Base-by-base conservation (phyloP, 1,140 invertebrate species). In the Hormaphis cornu region DNA sequence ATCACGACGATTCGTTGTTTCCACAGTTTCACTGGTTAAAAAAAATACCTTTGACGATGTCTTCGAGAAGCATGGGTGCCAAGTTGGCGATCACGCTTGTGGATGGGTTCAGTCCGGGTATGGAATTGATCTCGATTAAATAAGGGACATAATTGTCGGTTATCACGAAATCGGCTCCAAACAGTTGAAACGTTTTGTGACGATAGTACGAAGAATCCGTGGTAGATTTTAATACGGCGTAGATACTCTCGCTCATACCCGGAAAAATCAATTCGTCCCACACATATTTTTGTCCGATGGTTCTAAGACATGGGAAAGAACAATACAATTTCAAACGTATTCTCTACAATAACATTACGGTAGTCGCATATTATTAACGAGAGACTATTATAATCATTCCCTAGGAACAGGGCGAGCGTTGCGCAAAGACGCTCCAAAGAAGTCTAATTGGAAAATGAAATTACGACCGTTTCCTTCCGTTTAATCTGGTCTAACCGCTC, bases 61-160 rank as follows among this genome's bases (percentile, higher is more conserved):
- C 93, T 77, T 95, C 91, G 56, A 96, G 82, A 53, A 90, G 91
- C 76, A 89, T 87, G 16, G 87, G 83, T 77, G 93, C 95, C 73
- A 97, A 81, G 69, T 88, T 79, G 0, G 90, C 86, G 0, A 93
- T 97, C 1, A 96, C 90, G 70, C 86, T 89, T 0, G 93, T 95
- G 1, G 89, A 92, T 10, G 88, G 83, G 35, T 90, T 90, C 82
- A 97, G 85, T 75, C 92, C 91, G 0, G 93, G 93, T 79, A 90
- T 91, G 8, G 90, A 93, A 77, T 97, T 96, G 71, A 97, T 96
- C 78, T 97, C 94, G 72, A 97, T 90, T 0, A 96, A 79, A 91
- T 92, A 95, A 0, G 92, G 91, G 56, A 85, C 86, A 73, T 90
- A 90, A 77, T 95, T 90, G 71, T 94, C 90, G 66, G 88, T 89